Evolutionary conservation across 2,888 invertebrate species (phyloP).

Genomic region (Nymphalis polychloros): DNA sequence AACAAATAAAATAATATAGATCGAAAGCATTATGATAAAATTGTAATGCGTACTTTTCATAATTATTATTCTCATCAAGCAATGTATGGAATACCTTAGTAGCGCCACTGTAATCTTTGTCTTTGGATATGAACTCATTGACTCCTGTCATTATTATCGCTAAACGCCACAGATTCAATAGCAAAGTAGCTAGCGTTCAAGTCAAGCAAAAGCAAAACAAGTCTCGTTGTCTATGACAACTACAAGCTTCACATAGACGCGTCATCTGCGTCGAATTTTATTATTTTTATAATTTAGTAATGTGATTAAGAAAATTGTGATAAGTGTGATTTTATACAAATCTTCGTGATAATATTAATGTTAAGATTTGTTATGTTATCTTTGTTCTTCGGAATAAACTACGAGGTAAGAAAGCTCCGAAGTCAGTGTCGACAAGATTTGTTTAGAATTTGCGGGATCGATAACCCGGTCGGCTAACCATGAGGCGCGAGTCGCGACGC

Average conservation of each 20-base stretch:
- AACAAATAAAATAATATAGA: background rate
- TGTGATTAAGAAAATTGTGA: slow-evolving; percentile 80
- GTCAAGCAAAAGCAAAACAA: slow-evolving; percentile 34
- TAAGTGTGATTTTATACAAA: slow-evolving; percentile 80
- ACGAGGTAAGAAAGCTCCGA: slow-evolving; percentile 70
- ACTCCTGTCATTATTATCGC: slow-evolving; percentile 12
- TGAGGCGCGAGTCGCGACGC: slow-evolving; percentile 80
- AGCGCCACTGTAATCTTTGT: slow-evolving; percentile 5
- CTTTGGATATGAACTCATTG: slow-evolving; percentile 7
- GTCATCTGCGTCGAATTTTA: slow-evolving; percentile 74
- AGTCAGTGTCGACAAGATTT: slow-evolving; percentile 61
- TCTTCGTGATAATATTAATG: slow-evolving; percentile 77
- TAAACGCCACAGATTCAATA: slow-evolving; percentile 17
- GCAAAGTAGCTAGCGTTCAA: slow-evolving; percentile 24
- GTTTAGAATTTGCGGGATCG: slow-evolving; percentile 80
- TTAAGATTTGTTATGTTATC: slow-evolving; percentile 79
- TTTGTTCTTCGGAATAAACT: slow-evolving; percentile 70
- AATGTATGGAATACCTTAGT: too few relatives aligned
- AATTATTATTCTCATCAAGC: too few relatives aligned
- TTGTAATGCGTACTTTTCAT: too few relatives aligned
- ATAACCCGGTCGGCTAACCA: slow-evolving; percentile 79
- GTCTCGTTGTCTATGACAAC: slow-evolving; percentile 51
- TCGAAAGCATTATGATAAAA: too few relatives aligned
- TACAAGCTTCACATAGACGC: slow-evolving; percentile 74
- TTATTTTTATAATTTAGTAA: slow-evolving; percentile 70